Conservation (phyloP, 2,113 vertebrate genomes). For the Upupa epops region DNA sequence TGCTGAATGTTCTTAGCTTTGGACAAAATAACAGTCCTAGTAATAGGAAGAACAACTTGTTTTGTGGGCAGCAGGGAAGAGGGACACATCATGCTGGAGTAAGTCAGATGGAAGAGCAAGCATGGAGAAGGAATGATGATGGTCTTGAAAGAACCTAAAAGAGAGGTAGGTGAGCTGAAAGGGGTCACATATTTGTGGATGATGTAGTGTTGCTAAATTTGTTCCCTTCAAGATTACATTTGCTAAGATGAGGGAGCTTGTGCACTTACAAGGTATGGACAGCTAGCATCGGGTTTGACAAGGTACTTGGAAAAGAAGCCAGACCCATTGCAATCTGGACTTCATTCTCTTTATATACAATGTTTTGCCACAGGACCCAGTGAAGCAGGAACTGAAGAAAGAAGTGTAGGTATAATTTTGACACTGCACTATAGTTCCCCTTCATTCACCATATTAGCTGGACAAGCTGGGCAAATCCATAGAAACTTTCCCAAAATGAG, state of each 20-base stretch:
- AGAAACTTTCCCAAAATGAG: background rate
- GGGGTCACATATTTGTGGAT: background rate
- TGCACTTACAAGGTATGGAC: background rate
- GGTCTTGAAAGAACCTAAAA: background rate
- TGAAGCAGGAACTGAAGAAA: background rate
- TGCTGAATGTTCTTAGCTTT: background rate
- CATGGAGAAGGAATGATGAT: background rate
- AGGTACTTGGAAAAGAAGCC: background rate
- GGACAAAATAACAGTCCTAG: background rate
- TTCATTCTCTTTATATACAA: background rate
- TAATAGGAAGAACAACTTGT: background rate
- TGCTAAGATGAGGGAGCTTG: background rate
- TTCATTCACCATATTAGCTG: background rate
- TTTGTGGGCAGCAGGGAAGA: background rate
- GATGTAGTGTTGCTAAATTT: background rate
- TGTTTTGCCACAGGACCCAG: background rate
- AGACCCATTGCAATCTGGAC: background rate
- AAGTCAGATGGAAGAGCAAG: background rate
- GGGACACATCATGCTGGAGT: background rate
- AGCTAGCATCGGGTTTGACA: background rate
- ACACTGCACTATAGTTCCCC: background rate
- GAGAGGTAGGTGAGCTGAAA: background rate
- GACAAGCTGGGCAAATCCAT: background rate
- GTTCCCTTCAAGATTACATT: background rate
- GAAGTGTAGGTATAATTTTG: background rate